phyloP scores from a whole-genome alignment of 2,113 vertebrate species.

The Sinocyclocheilus anshuiensis region DNA sequence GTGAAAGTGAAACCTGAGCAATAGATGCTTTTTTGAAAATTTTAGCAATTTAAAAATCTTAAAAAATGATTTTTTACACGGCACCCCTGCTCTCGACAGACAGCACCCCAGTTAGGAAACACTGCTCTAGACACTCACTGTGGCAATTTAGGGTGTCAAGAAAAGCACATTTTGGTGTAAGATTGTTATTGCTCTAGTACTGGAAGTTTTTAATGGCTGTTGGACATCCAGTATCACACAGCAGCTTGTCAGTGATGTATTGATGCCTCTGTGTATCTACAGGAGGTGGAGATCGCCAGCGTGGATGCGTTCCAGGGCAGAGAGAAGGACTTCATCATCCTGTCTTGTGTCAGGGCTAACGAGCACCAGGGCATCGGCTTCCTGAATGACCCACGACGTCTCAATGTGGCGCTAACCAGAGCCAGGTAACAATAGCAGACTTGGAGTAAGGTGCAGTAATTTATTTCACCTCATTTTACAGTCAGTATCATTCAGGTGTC shows the following conservation, averaged over 20 bases:
- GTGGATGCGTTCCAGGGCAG: conserved; percentile 98
- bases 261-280: conserved; percentile 4
- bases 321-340: conserved; percentile 98
- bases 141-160: background rate
- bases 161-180: background rate
- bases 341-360: conserved; percentile 95
- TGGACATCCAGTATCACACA: background rate
- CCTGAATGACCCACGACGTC: conserved; percentile 92
- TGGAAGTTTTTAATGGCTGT: background rate
- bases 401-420: conserved; percentile 97
- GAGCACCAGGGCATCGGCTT: conserved; percentile 98
- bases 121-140: background rate
- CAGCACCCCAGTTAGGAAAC: no score
- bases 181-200: background rate
- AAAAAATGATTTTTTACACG: no score
- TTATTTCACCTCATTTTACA: background rate
- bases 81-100: no score
- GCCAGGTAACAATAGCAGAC: conserved; percentile 78
- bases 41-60: no score
- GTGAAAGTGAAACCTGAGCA: no score
- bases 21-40: no score
- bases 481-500: background rate
- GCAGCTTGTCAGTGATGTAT: background rate
- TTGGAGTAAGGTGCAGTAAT: background rate
- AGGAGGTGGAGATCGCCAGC: conserved; percentile 99